Percentiles rank a stretch among this genome's conserved stretches.
Conservation (phyloP, 2,888 invertebrate species). For the Meliscaeva auricollis region DNA sequence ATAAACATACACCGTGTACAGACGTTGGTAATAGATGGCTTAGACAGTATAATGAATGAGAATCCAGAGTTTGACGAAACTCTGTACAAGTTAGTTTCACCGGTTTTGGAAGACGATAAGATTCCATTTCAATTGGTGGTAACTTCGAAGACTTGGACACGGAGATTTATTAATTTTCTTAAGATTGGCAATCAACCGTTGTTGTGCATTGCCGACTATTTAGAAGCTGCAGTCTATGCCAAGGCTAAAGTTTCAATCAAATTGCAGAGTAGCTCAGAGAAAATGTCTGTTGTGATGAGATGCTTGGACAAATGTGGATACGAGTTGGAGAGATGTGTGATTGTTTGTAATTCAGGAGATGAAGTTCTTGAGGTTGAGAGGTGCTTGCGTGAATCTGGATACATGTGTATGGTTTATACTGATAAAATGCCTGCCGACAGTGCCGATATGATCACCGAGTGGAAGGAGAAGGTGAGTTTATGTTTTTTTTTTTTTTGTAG, state of each 20-base stretch:
- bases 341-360: conserved; percentile 87
- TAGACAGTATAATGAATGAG: conserved; percentile 86
- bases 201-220: conserved; percentile 89
- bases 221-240: conserved; percentile 91
- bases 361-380: conserved; percentile 85
- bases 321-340: conserved; percentile 85
- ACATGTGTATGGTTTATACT: conserved; percentile 76
- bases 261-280: conserved; percentile 79
- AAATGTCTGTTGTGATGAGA: conserved; percentile 68
- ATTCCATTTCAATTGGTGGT: conserved; percentile 86
- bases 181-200: conserved; percentile 85
- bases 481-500: not conserved
- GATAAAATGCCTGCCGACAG: conserved; percentile 65
- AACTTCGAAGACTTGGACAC: conserved; percentile 84
- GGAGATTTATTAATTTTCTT: conserved; percentile 85
- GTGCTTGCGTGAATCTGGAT: conserved; percentile 77
- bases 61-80: conserved; percentile 72
- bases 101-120: conserved; percentile 74
- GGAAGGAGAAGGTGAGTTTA: conserved; percentile 77
- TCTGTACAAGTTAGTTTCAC: conserved; percentile 44
- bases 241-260: conserved; percentile 84
- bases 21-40: conserved; percentile 89
- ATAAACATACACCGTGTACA: conserved; percentile 87
- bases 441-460: conserved; percentile 75
- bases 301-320: conserved; percentile 81